These are phyloP conservation scores for Alentia gelatinosa DNA, from an alignment of 2,888 invertebrate species.

Conservation along the genomic window DNA sequence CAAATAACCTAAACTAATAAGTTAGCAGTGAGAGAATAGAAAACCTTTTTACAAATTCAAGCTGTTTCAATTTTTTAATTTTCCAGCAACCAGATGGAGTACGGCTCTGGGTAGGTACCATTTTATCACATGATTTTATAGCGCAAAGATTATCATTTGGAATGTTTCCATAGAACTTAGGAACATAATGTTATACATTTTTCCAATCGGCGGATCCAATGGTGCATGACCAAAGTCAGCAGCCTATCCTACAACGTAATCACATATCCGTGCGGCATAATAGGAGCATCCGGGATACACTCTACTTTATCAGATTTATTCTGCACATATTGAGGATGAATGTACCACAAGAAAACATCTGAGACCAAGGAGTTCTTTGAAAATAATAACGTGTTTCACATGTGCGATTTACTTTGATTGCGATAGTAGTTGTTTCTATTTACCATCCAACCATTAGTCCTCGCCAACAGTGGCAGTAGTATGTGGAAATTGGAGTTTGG, in stretches of 20 bases:
- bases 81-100: neutral
- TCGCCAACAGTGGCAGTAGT: no score
- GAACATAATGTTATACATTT: neutral
- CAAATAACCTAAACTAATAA: no score
- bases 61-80: neutral
- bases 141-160: neutral
- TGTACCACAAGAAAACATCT: neutral
- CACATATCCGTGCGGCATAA: neutral
- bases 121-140: neutral
- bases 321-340: neutral
- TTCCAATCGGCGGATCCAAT: neutral
- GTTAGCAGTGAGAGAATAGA: neutral
- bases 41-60: neutral
- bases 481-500: no score
- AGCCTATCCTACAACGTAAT: neutral
- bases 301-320: no score
- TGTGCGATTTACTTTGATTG: no score
- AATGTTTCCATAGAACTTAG: neutral
- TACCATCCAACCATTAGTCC: no score
- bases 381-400: no score
- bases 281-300: neutral
- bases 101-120: neutral
- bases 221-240: neutral
- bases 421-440: no score
- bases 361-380: no score